A percentile compares a stretch with the other conserved stretches of the same genome.
Conservation (phyloP, 2,113 vertebrate species). For the Gallinago paraguaiae region DNA sequence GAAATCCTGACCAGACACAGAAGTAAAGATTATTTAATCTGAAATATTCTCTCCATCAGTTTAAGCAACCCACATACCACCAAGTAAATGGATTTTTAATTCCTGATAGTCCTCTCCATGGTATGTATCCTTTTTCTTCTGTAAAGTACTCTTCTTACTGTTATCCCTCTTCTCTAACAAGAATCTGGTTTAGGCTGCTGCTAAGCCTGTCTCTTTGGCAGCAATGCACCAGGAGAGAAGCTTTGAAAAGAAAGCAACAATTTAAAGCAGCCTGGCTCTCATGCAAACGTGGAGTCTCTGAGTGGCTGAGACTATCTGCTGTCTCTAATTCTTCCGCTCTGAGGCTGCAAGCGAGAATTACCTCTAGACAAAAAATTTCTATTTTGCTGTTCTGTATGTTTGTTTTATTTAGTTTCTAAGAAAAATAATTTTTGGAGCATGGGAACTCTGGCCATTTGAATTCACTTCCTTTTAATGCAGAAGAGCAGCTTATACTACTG, state of each 20-base stretch:
- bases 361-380: not conserved
- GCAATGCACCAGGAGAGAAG: not conserved
- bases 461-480: not conserved
- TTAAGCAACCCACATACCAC: not conserved
- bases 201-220: not conserved
- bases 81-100: not conserved
- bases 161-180: not conserved
- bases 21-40: not conserved
- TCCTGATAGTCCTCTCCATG: not conserved
- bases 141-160: not conserved
- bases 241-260: not conserved
- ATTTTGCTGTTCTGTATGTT: not conserved
- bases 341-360: not conserved
- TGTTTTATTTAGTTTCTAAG: not conserved
- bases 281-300: not conserved
- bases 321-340: not conserved
- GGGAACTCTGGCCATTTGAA: not conserved
- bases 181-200: not conserved
- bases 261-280: not conserved
- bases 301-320: not conserved
- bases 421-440: not conserved
- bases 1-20: not conserved
- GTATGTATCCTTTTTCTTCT: not conserved
- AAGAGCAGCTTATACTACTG: not conserved
- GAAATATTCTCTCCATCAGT: not conserved